phyloP scores from a whole-genome alignment of 1,140 invertebrate genomes.

The Yoshiicerus persimilis region DNA sequence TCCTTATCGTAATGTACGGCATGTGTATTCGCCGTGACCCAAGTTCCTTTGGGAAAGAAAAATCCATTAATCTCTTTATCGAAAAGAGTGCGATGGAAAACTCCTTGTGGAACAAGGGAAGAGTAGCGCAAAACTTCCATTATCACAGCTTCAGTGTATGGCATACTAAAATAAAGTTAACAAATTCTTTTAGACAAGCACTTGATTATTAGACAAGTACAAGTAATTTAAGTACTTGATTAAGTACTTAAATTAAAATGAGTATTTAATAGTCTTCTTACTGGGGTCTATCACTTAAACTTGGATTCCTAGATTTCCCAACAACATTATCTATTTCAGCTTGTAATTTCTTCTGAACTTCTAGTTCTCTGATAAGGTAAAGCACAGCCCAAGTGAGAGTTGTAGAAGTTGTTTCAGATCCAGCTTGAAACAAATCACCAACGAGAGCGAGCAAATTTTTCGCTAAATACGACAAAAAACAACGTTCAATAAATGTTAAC shows the following conservation, averaged over 20 bases:
- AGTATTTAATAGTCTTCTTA: background rate
- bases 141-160: conserved; percentile 42
- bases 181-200: too few relatives aligned
- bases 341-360: conserved; percentile 31
- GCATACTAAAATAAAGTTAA: conserved; percentile 15
- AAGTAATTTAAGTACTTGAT: too few relatives aligned
- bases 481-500: too few relatives aligned
- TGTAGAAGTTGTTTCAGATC: background rate
- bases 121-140: conserved; percentile 26
- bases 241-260: background rate
- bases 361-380: background rate
- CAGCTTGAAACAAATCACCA: conserved; percentile 29
- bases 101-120: background rate
- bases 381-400: conserved; percentile 15
- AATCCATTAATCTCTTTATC: conserved; percentile 51
- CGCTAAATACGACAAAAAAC: background rate
- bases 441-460: conserved; percentile 14
- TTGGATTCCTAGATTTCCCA: background rate
- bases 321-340: conserved; percentile 33
- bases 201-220: too few relatives aligned
- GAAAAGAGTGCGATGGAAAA: background rate
- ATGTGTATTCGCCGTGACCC: conserved; percentile 55
- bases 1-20: conserved; percentile 54
- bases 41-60: conserved; percentile 52
- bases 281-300: background rate